These are phyloP conservation scores for Drosophila elegans DNA, from an alignment of 1,140 invertebrate species.

Conservation along the genomic window DNA sequence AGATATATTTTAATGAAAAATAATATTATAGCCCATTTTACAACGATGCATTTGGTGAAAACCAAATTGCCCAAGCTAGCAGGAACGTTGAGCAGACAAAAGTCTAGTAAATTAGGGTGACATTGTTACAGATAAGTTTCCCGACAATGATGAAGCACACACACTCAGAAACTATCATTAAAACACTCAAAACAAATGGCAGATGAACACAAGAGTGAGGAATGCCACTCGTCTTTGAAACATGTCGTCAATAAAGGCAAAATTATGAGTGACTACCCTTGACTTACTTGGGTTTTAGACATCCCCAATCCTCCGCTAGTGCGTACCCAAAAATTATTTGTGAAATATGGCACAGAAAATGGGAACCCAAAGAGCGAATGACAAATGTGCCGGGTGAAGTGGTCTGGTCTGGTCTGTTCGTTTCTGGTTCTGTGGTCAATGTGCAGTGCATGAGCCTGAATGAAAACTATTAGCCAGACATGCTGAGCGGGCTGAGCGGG, in stretches of 20 bases:
- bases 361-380: constrained; percentile 24
- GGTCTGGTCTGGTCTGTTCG: constrained; percentile 28
- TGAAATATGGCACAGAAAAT: constrained; percentile 42
- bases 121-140: constrained; percentile 3
- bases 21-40: not conserved
- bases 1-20: too few species aligned
- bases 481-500: not conserved
- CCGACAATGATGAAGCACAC: constrained; percentile 1
- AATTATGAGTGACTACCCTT: constrained; percentile 38
- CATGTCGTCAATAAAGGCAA: constrained; percentile 40
- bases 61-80: too few species aligned
- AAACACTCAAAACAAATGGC: constrained; percentile 28
- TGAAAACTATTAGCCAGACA: constrained; percentile 60
- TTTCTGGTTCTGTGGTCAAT: constrained; percentile 47
- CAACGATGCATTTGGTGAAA: too few species aligned
- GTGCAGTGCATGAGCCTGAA: constrained; percentile 35
- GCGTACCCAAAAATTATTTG: constrained; percentile 32
- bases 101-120: not conserved
- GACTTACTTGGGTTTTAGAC: constrained; percentile 47
- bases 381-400: constrained; percentile 41
- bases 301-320: not conserved
- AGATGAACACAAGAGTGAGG: constrained; percentile 34
- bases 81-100: not conserved
- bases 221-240: constrained; percentile 12
- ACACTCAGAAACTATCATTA: constrained; percentile 35